Percentiles rank a stretch among this genome's conserved stretches.
Evolutionary conservation across 2,888 invertebrate genomes (phyloP).

Genomic region (Andrena fulva): DNA sequence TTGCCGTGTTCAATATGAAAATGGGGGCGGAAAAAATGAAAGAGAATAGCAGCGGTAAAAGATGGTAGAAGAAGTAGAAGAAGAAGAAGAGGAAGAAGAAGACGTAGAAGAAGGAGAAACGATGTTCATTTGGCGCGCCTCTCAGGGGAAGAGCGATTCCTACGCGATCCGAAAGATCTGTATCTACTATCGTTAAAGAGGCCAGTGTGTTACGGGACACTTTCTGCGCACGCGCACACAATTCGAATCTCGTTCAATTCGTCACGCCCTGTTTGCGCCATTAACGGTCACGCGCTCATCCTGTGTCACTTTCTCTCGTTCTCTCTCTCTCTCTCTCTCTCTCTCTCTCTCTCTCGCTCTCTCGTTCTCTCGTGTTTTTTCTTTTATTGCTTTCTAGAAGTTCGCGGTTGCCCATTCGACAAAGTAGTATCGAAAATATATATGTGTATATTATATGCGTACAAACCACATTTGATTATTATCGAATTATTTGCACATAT

Average conservation of each 20-base stretch:
- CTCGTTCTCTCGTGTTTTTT: not conserved
- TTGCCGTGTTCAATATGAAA: constrained; percentile 7
- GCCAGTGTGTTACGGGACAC: constrained; percentile 44
- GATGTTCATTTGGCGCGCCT: constrained; percentile 41
- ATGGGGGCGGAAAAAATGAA: not conserved
- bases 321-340: not conserved
- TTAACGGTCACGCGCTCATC: not conserved
- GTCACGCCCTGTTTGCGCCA: constrained; percentile 33
- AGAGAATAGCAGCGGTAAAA: constrained; percentile 3
- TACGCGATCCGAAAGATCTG: constrained; percentile 37
- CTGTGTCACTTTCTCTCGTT: not conserved
- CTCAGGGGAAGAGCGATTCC: constrained; percentile 60
- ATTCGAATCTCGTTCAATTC: constrained; percentile 30
- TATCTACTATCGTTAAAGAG: constrained; percentile 57
- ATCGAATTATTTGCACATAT: constrained; percentile 81
- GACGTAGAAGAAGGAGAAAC: constrained; percentile 30
- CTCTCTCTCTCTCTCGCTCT: constrained; percentile 9
- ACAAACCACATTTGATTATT: constrained; percentile 76
- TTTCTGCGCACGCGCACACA: constrained; percentile 27
- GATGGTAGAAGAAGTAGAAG: constrained; percentile 20
- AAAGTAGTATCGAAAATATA: constrained; percentile 79
- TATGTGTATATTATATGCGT: constrained; percentile 73
- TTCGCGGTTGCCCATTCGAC: constrained; percentile 67
- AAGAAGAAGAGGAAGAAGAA: constrained; percentile 19
- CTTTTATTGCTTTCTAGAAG: constrained; percentile 69